phyloP scores from a whole-genome alignment of 2,888 invertebrate species.

The Tolmerus cingulatus region DNA sequence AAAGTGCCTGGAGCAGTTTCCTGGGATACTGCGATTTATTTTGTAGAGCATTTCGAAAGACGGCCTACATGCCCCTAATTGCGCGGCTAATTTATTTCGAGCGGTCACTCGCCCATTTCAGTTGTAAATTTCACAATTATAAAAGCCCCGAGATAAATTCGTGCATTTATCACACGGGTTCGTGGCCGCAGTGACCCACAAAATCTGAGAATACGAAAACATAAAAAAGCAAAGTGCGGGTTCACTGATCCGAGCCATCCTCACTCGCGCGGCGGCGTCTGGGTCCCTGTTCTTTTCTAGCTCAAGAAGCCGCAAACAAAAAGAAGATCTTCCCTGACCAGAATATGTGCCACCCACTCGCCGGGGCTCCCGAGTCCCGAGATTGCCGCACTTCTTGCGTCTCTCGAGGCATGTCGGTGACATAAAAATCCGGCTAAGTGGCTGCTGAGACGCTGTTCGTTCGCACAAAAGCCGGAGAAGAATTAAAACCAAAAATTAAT shows the following conservation, averaged over 20 bases:
- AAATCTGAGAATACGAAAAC: background rate
- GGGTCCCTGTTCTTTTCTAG: background rate
- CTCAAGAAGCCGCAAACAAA: background rate
- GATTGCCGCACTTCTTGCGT: background rate
- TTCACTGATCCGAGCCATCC: background rate
- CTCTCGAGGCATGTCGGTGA: background rate
- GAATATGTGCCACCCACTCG: background rate
- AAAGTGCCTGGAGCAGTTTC: background rate
- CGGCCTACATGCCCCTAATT: background rate
- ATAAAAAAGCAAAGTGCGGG: background rate
- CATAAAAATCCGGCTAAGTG: background rate
- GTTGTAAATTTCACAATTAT: background rate
- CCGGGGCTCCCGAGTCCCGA: background rate
- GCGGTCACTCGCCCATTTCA: background rate
- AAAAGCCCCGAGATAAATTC: background rate
- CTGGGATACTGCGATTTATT: background rate
- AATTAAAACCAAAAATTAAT: background rate
- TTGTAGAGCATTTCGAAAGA: background rate
- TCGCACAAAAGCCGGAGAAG: background rate
- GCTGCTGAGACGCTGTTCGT: background rate
- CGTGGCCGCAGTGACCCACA: constrained; percentile 6
- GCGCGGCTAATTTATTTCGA: background rate
- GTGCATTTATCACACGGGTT: background rate
- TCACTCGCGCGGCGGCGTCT: background rate
- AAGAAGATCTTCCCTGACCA: background rate